Conservation (phyloP, 2,888 invertebrate species). For the Boloria euphrosyne region DNA sequence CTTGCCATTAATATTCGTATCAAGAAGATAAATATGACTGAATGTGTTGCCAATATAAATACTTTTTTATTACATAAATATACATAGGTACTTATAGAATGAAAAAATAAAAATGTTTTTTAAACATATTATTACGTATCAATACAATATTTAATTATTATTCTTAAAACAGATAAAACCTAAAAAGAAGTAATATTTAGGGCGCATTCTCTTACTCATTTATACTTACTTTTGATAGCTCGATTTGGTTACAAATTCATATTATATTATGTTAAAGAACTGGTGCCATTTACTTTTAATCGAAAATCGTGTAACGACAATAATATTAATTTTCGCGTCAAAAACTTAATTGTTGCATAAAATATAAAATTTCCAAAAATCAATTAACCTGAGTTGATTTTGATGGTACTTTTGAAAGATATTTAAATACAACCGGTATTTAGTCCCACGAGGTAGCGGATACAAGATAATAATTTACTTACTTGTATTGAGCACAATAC, state of each 20-base stretch:
- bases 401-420: constrained; percentile 11
- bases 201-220: neutral
- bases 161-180: neutral
- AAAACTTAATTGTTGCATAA: constrained; percentile 11
- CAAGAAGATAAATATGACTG: neutral
- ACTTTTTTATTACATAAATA: no score
- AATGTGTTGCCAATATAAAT: neutral
- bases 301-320: constrained; percentile 12
- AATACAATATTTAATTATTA: neutral
- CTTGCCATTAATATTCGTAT: constrained; percentile 22
- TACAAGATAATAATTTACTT: constrained; percentile 43
- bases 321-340: constrained; percentile 2
- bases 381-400: constrained; percentile 10
- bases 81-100: no score
- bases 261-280: constrained; percentile 5
- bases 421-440: constrained; percentile 18
- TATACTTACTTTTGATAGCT: constrained; percentile 14
- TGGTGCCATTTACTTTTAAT: constrained; percentile 22
- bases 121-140: no score
- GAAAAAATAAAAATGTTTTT: no score
- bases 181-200: neutral
- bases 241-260: constrained; percentile 5
- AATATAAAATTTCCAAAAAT: neutral
- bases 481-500: constrained; percentile 34
- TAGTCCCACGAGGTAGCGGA: neutral